Evolutionary conservation across 2,888 invertebrate genomes (phyloP).

Genomic region (Hypsopygia costalis): DNA sequence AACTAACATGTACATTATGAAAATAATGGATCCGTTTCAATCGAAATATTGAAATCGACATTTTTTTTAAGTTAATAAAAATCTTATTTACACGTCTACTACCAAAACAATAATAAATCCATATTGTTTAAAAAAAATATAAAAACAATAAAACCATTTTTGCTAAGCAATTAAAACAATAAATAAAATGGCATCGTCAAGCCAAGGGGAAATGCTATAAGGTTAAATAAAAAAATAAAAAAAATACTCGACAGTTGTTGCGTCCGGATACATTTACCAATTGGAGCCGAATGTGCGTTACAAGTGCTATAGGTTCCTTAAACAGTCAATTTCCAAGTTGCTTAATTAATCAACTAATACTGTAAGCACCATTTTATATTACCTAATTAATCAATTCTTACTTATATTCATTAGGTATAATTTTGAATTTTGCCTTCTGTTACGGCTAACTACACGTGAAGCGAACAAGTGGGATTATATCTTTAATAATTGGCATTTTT

Average conservation of each 20-base stretch:
- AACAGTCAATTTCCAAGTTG: constrained; percentile 50
- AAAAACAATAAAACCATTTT: constrained; percentile 48
- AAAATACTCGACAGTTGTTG: not conserved
- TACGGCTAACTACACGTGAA: constrained; percentile 16
- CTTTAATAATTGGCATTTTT: no score
- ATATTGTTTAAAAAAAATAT: constrained; percentile 38
- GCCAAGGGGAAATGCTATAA: constrained; percentile 23
- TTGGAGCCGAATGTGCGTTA: constrained; percentile 52
- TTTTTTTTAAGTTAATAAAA: constrained; percentile 60
- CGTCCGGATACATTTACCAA: constrained; percentile 19
- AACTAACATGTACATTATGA: constrained; percentile 58
- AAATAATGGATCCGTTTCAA: constrained; percentile 36
- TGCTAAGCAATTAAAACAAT: constrained; percentile 70
- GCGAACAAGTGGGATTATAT: not conserved
- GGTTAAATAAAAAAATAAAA: constrained; percentile 2
- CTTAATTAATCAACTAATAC: constrained; percentile 75
- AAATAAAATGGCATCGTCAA: constrained; percentile 39
- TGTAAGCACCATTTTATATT: constrained; percentile 74
- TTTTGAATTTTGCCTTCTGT: constrained; percentile 40
- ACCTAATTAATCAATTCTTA: constrained; percentile 51
- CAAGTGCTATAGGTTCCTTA: constrained; percentile 28
- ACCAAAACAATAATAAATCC: constrained; percentile 55
- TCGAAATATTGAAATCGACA: constrained; percentile 32
- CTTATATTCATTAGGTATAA: constrained; percentile 38
- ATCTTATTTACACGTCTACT: constrained; percentile 73